Evolutionary conservation across 2,888 invertebrate genomes (phyloP).

Genomic region (Thymelicus acteon): DNA sequence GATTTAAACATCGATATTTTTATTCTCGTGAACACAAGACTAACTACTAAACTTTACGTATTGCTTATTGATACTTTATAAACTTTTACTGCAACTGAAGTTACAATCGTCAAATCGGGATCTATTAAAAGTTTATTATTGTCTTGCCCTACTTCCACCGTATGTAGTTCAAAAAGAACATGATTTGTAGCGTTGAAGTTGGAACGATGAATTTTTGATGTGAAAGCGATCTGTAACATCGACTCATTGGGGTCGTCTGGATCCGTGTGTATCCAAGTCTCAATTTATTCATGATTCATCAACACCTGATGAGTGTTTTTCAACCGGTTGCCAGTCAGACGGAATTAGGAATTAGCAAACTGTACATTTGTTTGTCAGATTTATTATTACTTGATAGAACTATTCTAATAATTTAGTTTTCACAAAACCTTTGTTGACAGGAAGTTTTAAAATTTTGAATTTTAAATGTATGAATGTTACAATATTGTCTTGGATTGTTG

Average conservation of each 20-base stretch:
- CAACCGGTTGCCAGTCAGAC: neutral
- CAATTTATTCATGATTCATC: slow-evolving; percentile 24
- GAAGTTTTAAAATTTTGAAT: too few species aligned
- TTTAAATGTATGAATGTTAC: too few species aligned
- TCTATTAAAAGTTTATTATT: neutral
- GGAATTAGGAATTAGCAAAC: slow-evolving; percentile 3
- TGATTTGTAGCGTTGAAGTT: neutral
- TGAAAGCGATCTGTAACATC: slow-evolving; percentile 9
- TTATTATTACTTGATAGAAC: too few species aligned
- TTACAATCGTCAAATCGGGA: too few species aligned
- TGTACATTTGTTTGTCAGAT: neutral
- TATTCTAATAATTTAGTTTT: too few species aligned
- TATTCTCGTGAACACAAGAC: too few species aligned
- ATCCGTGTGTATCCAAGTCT: slow-evolving; percentile 4
- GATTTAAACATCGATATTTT: too few species aligned
- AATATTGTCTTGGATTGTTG: too few species aligned
- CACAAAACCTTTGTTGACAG: too few species aligned
- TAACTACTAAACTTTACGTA: too few species aligned
- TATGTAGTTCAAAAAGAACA: neutral
- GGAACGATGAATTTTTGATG: slow-evolving; percentile 21
- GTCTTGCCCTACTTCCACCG: neutral
- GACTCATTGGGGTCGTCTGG: neutral
- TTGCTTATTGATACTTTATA: too few species aligned
- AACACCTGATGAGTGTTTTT: neutral
- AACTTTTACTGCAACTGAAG: neutral